Percentiles rank a stretch among this genome's conserved stretches.
Conservation (phyloP, 1,140 invertebrate species). For the Oreohelix idahoensis region DNA sequence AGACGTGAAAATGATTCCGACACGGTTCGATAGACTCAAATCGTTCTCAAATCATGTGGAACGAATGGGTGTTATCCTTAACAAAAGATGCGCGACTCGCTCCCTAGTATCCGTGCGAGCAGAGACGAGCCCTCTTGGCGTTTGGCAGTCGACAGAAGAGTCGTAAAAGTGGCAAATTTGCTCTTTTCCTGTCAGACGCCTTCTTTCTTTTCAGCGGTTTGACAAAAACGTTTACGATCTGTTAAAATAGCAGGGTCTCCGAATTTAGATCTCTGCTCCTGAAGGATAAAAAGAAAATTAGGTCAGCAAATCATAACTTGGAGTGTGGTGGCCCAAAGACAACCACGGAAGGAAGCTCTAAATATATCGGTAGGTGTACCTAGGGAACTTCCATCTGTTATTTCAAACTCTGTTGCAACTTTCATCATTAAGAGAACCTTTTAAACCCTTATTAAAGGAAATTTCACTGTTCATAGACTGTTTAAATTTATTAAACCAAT, state of each 20-base stretch:
- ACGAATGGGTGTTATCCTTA: not conserved
- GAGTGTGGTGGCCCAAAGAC: no score
- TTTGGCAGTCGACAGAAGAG: not conserved
- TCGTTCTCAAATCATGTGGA: constrained; percentile 21
- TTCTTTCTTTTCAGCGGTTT: not conserved
- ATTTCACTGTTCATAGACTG: no score
- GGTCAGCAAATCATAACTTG: no score
- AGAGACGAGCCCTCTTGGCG: not conserved
- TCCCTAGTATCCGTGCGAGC: not conserved
- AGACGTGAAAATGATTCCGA: constrained; percentile 15
- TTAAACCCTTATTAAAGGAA: no score
- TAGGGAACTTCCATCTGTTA: no score
- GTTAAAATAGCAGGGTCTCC: not conserved
- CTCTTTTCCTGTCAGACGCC: not conserved
- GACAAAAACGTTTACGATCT: not conserved
- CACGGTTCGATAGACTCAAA: constrained; percentile 14
- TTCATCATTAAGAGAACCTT: no score
- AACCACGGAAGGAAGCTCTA: no score
- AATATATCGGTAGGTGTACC: no score
- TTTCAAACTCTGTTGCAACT: no score
- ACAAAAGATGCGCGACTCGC: not conserved
- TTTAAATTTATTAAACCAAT: no score
- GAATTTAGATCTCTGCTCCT: no score
- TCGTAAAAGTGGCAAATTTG: constrained; percentile 15
- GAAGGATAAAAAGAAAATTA: no score